Conservation (phyloP, 2,888 invertebrate genomes). For the Caenorhabditis afra region DNA sequence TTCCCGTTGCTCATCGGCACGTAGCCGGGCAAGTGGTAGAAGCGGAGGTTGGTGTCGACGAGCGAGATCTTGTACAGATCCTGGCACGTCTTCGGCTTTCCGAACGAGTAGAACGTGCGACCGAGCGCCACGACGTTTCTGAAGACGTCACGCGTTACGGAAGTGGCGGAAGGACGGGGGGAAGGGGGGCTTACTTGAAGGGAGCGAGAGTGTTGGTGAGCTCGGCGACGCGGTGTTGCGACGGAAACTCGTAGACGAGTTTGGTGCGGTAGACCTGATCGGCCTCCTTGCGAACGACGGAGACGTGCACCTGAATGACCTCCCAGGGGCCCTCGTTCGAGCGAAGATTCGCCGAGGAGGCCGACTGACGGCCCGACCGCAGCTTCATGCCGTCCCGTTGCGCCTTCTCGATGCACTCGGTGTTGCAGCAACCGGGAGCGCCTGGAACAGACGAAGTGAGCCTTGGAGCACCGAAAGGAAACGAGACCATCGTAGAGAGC, state of each 20-base stretch:
- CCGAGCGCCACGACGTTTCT: constrained; percentile 14
- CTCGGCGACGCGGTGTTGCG: constrained; percentile 36
- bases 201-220: constrained; percentile 4
- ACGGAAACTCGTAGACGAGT: constrained; percentile 37
- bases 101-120: constrained; percentile 23
- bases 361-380: constrained; percentile 12
- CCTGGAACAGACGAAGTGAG: constrained; percentile 12
- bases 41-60: constrained; percentile 47
- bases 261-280: constrained; percentile 18
- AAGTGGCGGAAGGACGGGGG: too few species aligned
- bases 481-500: constrained; percentile 39
- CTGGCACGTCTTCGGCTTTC: constrained; percentile 4
- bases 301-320: constrained; percentile 21
- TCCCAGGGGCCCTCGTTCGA: constrained; percentile 47
- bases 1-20: constrained; percentile 7
- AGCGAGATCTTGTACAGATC: constrained; percentile 34
- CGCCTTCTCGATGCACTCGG: constrained; percentile 30
- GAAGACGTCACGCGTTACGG: constrained; percentile 5
- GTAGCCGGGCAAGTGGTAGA: constrained; percentile 36
- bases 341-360: constrained; percentile 6
- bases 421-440: constrained; percentile 42
- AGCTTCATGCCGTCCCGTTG: constrained; percentile 11
- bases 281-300: constrained; percentile 11
- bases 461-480: too few species aligned
- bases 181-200: constrained; percentile 7